Evolutionary conservation across 2,888 invertebrate genomes (phyloP), one percentile per base, ranked within the genome.

Genomic region (Chloroclysta siterata): DNA sequence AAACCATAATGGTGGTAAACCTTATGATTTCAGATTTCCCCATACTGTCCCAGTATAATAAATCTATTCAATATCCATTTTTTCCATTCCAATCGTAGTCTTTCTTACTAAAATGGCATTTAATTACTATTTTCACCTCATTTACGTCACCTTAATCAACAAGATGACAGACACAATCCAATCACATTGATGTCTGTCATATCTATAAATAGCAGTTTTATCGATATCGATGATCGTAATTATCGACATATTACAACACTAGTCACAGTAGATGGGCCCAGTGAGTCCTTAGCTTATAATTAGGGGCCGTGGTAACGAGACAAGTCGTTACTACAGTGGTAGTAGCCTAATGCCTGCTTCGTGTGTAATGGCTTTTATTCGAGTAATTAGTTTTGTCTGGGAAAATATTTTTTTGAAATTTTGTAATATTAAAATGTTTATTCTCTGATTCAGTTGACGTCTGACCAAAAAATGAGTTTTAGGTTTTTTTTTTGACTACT

Each of bases 221-320:
- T 69, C 68, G 65, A 71, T 59, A 53, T 63, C 58, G 53, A 63
- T 60, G 55, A 56, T 50, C 14, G 46, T 51, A 54, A 44, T 36
- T 15, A 56, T 63, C 56, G 51, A 59, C 17, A 52, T 39, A 64
- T 66, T 47, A 63, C 69, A 68, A 55, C 68, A 55, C 69, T 76
- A 76, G 70, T 79, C 72, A 71, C 44, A 68, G 57, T 51, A 61
- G 61, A 65, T 44, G 54, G 51, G 53, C 51, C 55, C 53, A 58
- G 70, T 79, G 80, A 80, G 78, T 75, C 76, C 73, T 75, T 73
- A 75, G 74, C 79, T 85, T 81, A 83, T 87, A 85, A 87, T 89
- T 84, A 84, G 80, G 77, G 75, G 72, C 66, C 69, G 61, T 73
- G 48, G 75, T 85, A 86, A 87, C 81, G 83, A 87, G 84, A 70